These are phyloP conservation scores for Rhyacophila brunnea DNA, from an alignment of 1,140 invertebrate species.

Conservation along the genomic window DNA sequence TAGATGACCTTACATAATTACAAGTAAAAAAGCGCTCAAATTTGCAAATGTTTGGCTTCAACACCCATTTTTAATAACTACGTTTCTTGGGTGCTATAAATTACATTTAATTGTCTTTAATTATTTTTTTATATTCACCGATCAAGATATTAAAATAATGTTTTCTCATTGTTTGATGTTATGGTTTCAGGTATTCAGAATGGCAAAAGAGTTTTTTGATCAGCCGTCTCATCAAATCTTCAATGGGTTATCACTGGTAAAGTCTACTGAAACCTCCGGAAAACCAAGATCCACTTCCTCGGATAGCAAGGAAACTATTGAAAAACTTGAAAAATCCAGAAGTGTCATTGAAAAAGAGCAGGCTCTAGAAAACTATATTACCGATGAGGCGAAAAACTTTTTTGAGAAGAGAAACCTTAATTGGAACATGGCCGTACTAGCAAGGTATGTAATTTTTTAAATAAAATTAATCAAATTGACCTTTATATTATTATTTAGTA, in stretches of 20 bases:
- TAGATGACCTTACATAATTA: no score
- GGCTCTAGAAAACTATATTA: constrained; percentile 60
- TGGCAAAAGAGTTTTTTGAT: constrained; percentile 61
- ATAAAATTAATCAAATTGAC: no score
- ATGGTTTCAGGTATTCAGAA: constrained; percentile 52
- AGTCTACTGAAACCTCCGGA: constrained; percentile 44
- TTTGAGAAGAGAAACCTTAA: constrained; percentile 41
- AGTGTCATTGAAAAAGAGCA: constrained; percentile 56
- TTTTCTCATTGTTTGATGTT: no score
- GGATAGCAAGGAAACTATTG: no score
- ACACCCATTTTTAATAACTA: no score
- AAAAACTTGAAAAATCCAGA: constrained; percentile 45
- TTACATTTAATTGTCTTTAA: background rate
- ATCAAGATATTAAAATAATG: background rate
- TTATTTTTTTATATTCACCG: background rate
- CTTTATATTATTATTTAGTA: no score
- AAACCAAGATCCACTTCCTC: no score
- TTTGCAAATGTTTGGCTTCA: no score
- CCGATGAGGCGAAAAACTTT: constrained; percentile 56
- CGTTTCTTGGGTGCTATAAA: no score
- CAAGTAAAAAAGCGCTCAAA: no score
- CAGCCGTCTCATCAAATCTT: constrained; percentile 58
- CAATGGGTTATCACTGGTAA: constrained; percentile 59
- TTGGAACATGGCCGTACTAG: constrained; percentile 20
- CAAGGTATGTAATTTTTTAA: constrained; percentile 14